Evolutionary conservation across 1,140 invertebrate species (phyloP).

Genomic region (Scaptomyza graminum): DNA sequence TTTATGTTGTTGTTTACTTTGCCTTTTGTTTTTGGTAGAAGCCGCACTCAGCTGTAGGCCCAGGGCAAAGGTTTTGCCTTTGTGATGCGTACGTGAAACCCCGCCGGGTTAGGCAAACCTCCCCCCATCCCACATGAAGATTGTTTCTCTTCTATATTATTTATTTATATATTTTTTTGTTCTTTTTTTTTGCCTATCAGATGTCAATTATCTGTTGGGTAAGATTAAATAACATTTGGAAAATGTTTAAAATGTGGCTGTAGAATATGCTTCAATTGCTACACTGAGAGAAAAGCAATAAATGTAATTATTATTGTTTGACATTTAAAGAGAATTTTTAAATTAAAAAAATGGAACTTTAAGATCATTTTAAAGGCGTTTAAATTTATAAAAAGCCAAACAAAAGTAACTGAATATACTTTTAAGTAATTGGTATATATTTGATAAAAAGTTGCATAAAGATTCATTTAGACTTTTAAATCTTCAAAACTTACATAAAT

Average conservation of each 20-base stretch:
- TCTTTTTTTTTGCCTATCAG: slow-evolving; percentile 13
- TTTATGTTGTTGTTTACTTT: not conserved
- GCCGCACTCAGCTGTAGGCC: slow-evolving; percentile 32
- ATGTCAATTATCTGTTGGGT: slow-evolving; percentile 26
- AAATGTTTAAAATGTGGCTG: not conserved
- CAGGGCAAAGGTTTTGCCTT: slow-evolving; percentile 47
- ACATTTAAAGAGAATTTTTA: too few species aligned
- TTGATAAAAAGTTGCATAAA: too few species aligned
- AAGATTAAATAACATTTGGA: slow-evolving; percentile 28
- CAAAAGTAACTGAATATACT: too few species aligned
- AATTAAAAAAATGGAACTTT: too few species aligned
- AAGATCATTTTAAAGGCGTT: too few species aligned
- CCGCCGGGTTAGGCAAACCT: slow-evolving; percentile 6
- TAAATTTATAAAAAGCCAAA: too few species aligned
- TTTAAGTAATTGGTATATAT: too few species aligned
- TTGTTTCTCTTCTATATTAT: not conserved
- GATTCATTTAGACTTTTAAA: too few species aligned
- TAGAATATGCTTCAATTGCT: not conserved
- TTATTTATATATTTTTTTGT: too few species aligned
- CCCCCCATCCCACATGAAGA: not conserved
- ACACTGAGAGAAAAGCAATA: not conserved
- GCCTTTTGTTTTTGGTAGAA: slow-evolving; percentile 20
- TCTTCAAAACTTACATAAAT: too few species aligned
- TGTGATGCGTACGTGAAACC: slow-evolving; percentile 16
- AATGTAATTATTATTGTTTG: too few species aligned